These are phyloP conservation scores for Halcyon chelicuti DNA, from an alignment of 2,797 vertebrate species.

Conservation along the genomic window DNA sequence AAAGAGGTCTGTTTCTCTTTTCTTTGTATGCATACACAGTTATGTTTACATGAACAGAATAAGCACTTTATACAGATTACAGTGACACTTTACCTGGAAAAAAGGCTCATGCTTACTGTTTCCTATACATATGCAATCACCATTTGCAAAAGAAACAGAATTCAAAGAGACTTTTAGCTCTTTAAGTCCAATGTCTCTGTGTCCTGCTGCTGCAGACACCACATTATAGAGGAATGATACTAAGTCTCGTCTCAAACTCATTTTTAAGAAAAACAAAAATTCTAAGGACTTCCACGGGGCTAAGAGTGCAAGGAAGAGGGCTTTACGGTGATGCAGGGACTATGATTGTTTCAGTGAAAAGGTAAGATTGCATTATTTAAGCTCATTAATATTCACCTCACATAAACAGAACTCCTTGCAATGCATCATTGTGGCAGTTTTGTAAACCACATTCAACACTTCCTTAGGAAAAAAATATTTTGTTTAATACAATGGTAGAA, in stretches of 20 bases:
- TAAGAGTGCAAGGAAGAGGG: background rate
- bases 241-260: background rate
- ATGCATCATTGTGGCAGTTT: background rate
- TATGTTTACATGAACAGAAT: background rate
- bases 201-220: background rate
- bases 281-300: background rate
- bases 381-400: background rate
- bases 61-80: background rate
- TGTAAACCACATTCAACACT: background rate
- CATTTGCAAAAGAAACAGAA: background rate
- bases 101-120: background rate
- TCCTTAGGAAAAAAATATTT: background rate
- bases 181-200: background rate
- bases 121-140: background rate
- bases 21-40: background rate
- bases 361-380: background rate
- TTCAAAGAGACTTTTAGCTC: background rate
- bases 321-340: background rate
- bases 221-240: background rate
- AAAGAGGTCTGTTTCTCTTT: background rate
- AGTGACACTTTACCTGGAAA: background rate
- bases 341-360: background rate
- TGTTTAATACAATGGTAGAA: background rate
- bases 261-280: background rate
- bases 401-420: background rate